Conservation (phyloP, 2,797 vertebrate species). For the Staurois parvus region DNA sequence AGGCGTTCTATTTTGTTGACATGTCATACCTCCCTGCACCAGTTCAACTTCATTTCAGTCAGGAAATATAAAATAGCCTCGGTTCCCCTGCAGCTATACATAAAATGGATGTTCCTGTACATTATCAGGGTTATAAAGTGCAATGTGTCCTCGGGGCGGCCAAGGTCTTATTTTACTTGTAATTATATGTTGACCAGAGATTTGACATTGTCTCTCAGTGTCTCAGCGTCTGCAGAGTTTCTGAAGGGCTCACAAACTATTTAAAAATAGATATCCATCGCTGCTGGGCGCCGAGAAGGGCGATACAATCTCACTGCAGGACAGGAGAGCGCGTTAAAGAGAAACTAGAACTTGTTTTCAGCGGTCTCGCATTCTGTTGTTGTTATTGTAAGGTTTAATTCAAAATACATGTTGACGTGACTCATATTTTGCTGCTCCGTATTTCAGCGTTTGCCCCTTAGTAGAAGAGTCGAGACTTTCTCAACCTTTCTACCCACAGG, state of each 20-base stretch:
- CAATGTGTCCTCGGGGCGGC: conserved; percentile 34
- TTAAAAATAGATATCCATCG: conserved; percentile 17
- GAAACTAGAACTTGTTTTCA: too few species aligned
- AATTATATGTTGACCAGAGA: conserved; percentile 34
- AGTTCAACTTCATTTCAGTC: conserved; percentile 47
- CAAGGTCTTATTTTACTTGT: conserved; percentile 34
- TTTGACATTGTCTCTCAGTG: conserved; percentile 41
- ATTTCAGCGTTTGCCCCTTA: too few species aligned
- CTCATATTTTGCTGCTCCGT: too few species aligned
- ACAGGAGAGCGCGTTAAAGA: neutral
- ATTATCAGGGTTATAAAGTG: conserved; percentile 16
- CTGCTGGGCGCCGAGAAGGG: neutral
- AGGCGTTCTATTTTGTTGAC: conserved; percentile 13
- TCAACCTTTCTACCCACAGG: too few species aligned
- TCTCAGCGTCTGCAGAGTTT: neutral
- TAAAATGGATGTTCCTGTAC: conserved; percentile 23
- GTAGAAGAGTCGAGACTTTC: too few species aligned
- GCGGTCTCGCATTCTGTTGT: too few species aligned
- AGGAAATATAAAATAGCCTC: conserved; percentile 30
- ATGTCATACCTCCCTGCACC: conserved; percentile 15
- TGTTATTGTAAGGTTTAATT: too few species aligned
- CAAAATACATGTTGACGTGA: too few species aligned
- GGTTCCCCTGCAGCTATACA: conserved; percentile 31
- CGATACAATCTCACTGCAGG: neutral
- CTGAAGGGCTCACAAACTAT: neutral